phyloP scores from a whole-genome alignment of 2,113 vertebrate genomes.

The Narcine bancroftii region DNA sequence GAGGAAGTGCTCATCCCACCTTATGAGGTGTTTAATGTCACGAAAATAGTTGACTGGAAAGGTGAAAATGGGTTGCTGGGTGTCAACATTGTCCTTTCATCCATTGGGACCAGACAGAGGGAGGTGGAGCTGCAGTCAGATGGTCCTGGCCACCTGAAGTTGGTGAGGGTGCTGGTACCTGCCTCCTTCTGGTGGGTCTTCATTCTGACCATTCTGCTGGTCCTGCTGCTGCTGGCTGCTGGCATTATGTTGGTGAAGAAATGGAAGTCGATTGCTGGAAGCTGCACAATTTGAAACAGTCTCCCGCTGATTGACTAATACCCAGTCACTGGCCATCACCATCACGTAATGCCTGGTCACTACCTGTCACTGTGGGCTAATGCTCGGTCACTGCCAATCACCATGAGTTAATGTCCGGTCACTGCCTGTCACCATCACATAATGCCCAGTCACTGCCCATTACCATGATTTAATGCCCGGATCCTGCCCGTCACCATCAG shows the following conservation, averaged over 20 bases:
- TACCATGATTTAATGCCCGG: too few relatives aligned
- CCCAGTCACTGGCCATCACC: too few relatives aligned
- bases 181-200: neutral
- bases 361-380: too few relatives aligned
- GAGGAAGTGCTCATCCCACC: constrained; percentile 31
- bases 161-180: neutral
- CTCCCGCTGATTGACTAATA: neutral
- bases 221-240: neutral
- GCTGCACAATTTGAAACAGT: neutral
- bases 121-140: neutral
- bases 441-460: too few relatives aligned
- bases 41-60: neutral
- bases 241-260: neutral
- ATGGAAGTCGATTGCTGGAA: neutral
- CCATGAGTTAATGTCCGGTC: too few relatives aligned
- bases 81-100: neutral
- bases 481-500: too few relatives aligned
- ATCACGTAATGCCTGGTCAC: too few relatives aligned
- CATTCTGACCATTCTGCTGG: neutral
- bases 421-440: too few relatives aligned
- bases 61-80: neutral
- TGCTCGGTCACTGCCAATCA: too few relatives aligned
- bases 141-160: neutral
- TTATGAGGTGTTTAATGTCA: neutral
- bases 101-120: neutral